Evolutionary conservation across 2,797 vertebrate species (phyloP).

Genomic region (Scolopax bukidnonensis): DNA sequence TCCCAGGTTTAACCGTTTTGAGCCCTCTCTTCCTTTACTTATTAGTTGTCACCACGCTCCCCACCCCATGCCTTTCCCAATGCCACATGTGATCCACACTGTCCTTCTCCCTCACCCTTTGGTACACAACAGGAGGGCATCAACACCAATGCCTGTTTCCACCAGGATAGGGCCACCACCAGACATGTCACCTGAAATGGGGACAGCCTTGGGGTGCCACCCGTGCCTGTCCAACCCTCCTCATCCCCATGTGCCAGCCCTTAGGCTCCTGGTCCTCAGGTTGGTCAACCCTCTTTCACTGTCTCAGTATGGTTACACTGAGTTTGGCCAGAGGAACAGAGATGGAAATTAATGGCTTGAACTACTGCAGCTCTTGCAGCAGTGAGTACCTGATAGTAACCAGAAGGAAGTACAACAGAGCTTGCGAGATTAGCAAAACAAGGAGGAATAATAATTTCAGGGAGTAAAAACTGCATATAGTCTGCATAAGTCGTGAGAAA

Average conservation of each 20-base stretch:
- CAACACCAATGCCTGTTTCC: not conserved
- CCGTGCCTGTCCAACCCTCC: not conserved
- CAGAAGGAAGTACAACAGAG: not conserved
- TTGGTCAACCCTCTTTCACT: fast-evolving
- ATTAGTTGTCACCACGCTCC: not conserved
- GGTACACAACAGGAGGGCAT: not conserved
- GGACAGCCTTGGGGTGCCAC: not conserved
- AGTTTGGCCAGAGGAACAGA: not conserved
- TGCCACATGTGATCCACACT: fast-evolving
- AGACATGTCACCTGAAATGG: not conserved
- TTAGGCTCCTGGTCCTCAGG: not conserved
- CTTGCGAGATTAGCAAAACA: not conserved
- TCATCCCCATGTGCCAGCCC: fast-evolving
- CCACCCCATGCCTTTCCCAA: not conserved
- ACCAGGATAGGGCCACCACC: not conserved
- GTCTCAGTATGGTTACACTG: not conserved
- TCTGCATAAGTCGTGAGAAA: not conserved
- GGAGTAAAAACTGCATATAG: not conserved
- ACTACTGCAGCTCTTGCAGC: not conserved
- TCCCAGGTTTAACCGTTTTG: not conserved
- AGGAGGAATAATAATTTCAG: not conserved
- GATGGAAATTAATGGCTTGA: not conserved
- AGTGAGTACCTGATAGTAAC: not conserved
- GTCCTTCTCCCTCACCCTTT: not conserved
- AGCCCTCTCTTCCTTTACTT: not conserved